Evolutionary conservation across 2,797 vertebrate genomes (phyloP).

Genomic region (Cryptoblepharus egeriae): DNA sequence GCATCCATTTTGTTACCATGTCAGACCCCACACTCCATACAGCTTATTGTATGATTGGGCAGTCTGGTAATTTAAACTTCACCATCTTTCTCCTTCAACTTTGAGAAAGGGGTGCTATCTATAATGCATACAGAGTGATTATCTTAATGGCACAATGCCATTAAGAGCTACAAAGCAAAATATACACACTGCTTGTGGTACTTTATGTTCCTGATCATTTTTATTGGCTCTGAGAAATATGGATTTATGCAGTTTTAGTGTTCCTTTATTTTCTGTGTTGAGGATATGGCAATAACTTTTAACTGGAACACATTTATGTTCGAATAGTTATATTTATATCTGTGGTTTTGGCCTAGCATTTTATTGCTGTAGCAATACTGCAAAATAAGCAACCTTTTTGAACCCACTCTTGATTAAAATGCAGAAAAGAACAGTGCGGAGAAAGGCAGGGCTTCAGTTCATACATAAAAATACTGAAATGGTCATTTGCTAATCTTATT

Average conservation of each 20-base stretch:
- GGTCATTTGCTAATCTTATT: not conserved
- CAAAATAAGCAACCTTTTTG: not conserved
- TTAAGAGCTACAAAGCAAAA: not conserved
- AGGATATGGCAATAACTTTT: slow-evolving; percentile 26
- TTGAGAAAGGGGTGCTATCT: slow-evolving; percentile 14
- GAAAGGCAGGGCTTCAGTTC: not conserved
- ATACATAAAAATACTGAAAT: not conserved
- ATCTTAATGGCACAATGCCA: not conserved
- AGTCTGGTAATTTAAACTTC: not conserved
- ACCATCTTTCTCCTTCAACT: not conserved
- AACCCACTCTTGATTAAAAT: slow-evolving; percentile 7
- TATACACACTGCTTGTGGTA: not conserved
- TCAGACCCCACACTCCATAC: too few relatives aligned
- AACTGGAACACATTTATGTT: not conserved
- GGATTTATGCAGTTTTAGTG: slow-evolving; percentile 27
- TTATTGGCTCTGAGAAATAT: not conserved
- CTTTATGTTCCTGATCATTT: slow-evolving; percentile 18
- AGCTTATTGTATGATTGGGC: too few relatives aligned
- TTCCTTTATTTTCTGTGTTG: slow-evolving; percentile 14
- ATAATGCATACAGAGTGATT: not conserved
- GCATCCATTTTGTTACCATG: too few relatives aligned
- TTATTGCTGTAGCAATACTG: not conserved
- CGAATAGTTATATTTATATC: slow-evolving; percentile 4
- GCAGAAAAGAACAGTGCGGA: not conserved
- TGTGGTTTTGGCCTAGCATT: slow-evolving; percentile 26